Base-by-base conservation (phyloP, 1,140 invertebrate genomes). In the Sipha flava region DNA sequence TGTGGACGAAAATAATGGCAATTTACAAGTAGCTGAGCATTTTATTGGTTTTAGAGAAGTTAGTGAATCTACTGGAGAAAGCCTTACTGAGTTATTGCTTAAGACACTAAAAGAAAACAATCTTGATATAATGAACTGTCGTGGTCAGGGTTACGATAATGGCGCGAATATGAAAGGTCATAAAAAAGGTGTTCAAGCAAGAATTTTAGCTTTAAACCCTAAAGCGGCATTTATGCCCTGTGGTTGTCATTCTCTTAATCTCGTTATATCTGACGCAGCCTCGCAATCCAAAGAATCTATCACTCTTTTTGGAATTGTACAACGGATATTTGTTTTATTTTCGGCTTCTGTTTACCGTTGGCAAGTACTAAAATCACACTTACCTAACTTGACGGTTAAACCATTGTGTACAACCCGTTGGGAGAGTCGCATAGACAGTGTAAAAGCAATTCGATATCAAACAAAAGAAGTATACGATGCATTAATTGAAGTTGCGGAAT, bases 401-500 rank as follows among this genome's bases (percentile, higher is more conserved):
- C 57, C 57, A 62, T 62, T 62, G 18, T 62, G 57, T 62, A 62
- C 57, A 64, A 64, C 59, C 31, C 59, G 31, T 37, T 80, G 79
- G 64, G 64, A 66, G 14, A 45, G 26, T 72, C 16, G 37, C 21
- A 37, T 43, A 37, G 77, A 79, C 18, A 43, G 49, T 14, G 40
- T 79, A 5, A 79, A 79, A 21, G 31, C 77, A 57, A 31, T 81
- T n/a, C 23, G 34, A 64, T 26, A 59, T 64, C 72, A 82, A 79
- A 79, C 80, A 29, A 70, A 68, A 43, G 43, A 81, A 40, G 40
- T 80, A 37, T 37, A 64, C 59, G 77, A 79, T 79, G 80, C 72
- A 57, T 77, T 82, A 79, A 80, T 82, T 81, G 82, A 83, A 81
- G 80, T 81, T 79, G 81, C 82, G 82, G 40, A 72, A 72, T 45